phyloP scores from a whole-genome alignment of 2,888 invertebrate species.

The Galeopsomyia nigrocyanea region DNA sequence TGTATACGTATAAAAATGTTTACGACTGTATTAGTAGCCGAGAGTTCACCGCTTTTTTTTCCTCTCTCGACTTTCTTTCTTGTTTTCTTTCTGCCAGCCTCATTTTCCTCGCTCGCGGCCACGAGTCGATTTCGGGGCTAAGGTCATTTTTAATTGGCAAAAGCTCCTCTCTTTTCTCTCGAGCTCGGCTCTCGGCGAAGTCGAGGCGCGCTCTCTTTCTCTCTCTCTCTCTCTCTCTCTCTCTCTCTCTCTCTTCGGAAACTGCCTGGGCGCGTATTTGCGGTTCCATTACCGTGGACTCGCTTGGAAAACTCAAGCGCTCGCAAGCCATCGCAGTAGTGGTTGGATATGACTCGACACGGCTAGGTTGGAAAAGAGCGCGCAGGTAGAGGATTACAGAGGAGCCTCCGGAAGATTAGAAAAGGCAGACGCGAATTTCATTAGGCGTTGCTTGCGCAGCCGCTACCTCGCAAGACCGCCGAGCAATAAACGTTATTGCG shows the following conservation, averaged over 20 bases:
- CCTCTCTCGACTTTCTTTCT: background rate
- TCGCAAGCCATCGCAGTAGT: background rate
- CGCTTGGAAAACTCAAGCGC: constrained; percentile 32
- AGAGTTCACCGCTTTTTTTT: no score
- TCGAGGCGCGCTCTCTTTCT: background rate
- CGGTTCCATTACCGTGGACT: constrained; percentile 43
- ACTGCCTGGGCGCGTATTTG: constrained; percentile 37
- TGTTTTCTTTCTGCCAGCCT: constrained; percentile 33
- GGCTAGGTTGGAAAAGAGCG: background rate
- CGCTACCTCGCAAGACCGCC: background rate
- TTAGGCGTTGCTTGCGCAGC: constrained; percentile 38
- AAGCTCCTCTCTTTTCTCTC: constrained; percentile 32
- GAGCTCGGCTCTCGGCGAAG: background rate
- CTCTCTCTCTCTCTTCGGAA: constrained; percentile 1
- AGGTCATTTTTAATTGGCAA: constrained; percentile 50
- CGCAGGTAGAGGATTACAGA: constrained; percentile 16
- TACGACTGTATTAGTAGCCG: no score
- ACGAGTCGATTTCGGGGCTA: constrained; percentile 47
- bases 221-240: background rate
- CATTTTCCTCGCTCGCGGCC: constrained; percentile 26
- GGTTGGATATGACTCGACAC: constrained; percentile 27
- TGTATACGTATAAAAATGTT: no score
- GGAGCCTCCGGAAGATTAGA: constrained; percentile 40
- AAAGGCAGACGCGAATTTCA: constrained; percentile 33
- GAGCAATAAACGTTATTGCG: constrained; percentile 36